phyloP scores from a whole-genome alignment of 2,113 vertebrate species.

The Podarcis cretensis region DNA sequence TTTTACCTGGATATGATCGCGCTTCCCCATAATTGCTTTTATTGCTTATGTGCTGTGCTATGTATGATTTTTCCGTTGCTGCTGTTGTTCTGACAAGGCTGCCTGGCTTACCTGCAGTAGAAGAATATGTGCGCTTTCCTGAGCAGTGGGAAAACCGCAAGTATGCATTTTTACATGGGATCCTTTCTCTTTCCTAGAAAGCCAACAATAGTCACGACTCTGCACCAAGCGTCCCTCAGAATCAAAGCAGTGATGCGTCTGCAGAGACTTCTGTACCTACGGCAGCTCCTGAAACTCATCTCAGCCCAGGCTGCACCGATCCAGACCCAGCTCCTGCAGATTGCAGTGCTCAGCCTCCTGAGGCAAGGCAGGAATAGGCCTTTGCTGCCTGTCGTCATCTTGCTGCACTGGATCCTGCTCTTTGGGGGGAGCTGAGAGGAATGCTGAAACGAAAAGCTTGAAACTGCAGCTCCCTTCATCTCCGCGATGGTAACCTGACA shows the following conservation, averaged over 20 bases:
- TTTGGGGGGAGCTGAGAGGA: constrained; percentile 55
- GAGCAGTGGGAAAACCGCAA: background rate
- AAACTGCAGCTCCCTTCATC: constrained; percentile 65
- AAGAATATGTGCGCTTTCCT: constrained; percentile 25
- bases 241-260: constrained; percentile 47
- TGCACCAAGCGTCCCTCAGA: constrained; percentile 55
- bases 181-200: constrained; percentile 62
- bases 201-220: constrained; percentile 67
- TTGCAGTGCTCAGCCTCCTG: constrained; percentile 34
- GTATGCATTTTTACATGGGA: background rate
- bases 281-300: constrained; percentile 54
- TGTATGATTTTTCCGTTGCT: background rate
- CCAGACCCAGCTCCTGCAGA: background rate
- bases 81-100: constrained; percentile 9
- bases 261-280: constrained; percentile 57
- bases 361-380: constrained; percentile 58
- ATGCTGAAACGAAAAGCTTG: constrained; percentile 52
- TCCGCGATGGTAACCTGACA: constrained; percentile 53
- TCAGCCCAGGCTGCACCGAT: background rate
- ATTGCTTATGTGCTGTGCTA: constrained; percentile 44
- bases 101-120: constrained; percentile 41
- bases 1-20: constrained; percentile 45
- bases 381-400: constrained; percentile 38
- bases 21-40: constrained; percentile 46
- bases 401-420: constrained; percentile 72